A percentile compares a stretch with the other conserved stretches of the same genome.
Evolutionary conservation across 2,113 vertebrate genomes (phyloP).

Genomic region (Axis porcinus): DNA sequence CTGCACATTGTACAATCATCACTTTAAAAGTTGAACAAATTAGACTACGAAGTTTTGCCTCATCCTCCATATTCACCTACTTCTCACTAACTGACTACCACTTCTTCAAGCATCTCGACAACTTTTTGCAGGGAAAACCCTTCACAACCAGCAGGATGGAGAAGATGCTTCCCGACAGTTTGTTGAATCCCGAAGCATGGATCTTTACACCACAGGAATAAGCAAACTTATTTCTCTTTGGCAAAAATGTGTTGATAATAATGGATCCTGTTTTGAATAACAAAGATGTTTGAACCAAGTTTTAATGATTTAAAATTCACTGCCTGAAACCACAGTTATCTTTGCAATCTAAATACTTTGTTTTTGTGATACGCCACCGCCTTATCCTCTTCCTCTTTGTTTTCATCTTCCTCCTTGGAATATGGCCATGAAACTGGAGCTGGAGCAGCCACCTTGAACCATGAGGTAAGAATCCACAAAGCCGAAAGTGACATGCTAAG

Average conservation of each 20-base stretch:
- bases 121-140: neutral
- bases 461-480: neutral
- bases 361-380: neutral
- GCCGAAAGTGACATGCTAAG: neutral
- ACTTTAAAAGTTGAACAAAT: neutral
- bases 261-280: neutral
- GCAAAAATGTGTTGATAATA: neutral
- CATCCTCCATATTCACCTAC: neutral
- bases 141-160: neutral
- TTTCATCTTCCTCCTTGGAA: neutral
- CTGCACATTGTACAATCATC: neutral
- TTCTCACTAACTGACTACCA: neutral
- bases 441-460: neutral
- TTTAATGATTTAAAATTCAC: neutral
- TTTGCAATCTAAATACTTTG: neutral
- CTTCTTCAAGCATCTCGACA: neutral
- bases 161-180: neutral
- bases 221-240: neutral
- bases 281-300: neutral
- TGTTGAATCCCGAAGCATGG: neutral
- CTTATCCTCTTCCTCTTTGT: neutral
- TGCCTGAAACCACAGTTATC: neutral
- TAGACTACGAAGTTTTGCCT: neutral
- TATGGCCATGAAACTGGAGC: neutral
- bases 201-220: neutral